Evolutionary conservation across 1,140 invertebrate genomes (phyloP).

Genomic region (Zophobas atratus): DNA sequence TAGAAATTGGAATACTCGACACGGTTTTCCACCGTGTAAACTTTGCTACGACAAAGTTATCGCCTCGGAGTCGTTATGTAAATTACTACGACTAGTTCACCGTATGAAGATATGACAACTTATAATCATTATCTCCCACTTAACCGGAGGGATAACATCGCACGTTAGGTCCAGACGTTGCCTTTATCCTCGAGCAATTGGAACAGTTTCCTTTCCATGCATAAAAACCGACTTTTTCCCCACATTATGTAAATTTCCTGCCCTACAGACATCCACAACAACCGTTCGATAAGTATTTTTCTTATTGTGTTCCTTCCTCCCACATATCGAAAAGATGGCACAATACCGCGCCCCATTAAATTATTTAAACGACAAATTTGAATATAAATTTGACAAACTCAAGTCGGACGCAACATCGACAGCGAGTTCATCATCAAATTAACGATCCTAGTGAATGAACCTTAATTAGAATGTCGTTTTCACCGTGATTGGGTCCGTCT

Average conservation of each 20-base stretch:
- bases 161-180: neutral
- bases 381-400: slow-evolving; percentile 20
- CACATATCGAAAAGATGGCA: slow-evolving; percentile 10
- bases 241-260: slow-evolving; percentile 1
- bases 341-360: slow-evolving; percentile 9
- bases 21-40: slow-evolving; percentile 47
- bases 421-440: slow-evolving; percentile 24
- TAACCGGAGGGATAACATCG: slow-evolving; percentile 10
- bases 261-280: neutral
- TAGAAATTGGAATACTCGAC: slow-evolving; percentile 50
- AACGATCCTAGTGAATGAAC: slow-evolving; percentile 25
- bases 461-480: slow-evolving; percentile 43
- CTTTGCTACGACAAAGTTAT: slow-evolving; percentile 45
- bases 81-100: slow-evolving; percentile 29
- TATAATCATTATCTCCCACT: slow-evolving; percentile 30
- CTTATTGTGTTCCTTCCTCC: neutral
- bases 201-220: neutral
- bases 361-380: slow-evolving; percentile 16
- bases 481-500: slow-evolving; percentile 10
- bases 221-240: neutral
- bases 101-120: slow-evolving; percentile 25
- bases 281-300: neutral
- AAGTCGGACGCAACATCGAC: neutral
- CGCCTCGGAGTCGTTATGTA: slow-evolving; percentile 49
- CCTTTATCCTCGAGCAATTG: neutral